These are phyloP conservation scores for Argopecten irradians DNA, from an alignment of 1,140 invertebrate genomes.

Conservation along the genomic window DNA sequence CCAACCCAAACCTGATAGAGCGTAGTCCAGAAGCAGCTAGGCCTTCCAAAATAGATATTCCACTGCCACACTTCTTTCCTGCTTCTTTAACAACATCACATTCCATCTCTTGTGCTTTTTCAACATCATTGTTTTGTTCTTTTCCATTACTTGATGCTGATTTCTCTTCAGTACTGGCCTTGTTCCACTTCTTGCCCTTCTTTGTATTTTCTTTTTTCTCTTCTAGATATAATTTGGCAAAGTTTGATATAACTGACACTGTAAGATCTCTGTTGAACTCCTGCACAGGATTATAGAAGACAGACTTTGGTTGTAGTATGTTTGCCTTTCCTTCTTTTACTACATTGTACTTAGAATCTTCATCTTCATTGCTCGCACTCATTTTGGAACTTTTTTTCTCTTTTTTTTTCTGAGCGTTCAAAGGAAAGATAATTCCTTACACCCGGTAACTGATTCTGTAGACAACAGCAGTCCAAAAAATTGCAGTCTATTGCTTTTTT, in stretches of 20 bases:
- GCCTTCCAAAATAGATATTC: slow-evolving; percentile 87
- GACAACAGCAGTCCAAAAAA: not conserved
- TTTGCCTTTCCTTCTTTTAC: slow-evolving; percentile 86
- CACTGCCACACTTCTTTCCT: slow-evolving; percentile 46
- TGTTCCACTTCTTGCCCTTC: slow-evolving; percentile 22
- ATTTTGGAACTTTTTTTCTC: not conserved
- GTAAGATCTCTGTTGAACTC: slow-evolving; percentile 98
- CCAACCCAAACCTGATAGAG: slow-evolving; percentile 97
- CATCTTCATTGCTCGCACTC: not conserved
- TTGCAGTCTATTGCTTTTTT: not conserved
- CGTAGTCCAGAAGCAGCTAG: slow-evolving; percentile 95
- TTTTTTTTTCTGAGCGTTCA: too few species aligned
- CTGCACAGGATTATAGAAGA: slow-evolving; percentile 98
- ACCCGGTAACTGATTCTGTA: not conserved
- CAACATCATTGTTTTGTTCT: not conserved
- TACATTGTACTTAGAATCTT: slow-evolving; percentile 43
- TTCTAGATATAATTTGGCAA: slow-evolving; percentile 62
- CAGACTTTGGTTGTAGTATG: slow-evolving; percentile 82
- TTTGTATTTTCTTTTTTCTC: slow-evolving; percentile 47
- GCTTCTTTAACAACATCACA: slow-evolving; percentile 16
- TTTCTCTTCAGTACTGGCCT: slow-evolving; percentile 5
- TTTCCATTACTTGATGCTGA: slow-evolving; percentile 26
- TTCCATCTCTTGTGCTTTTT: too few species aligned
- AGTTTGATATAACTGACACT: slow-evolving; percentile 78
- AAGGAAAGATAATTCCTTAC: not conserved